A percentile compares a stretch with the other conserved stretches of the same genome.
Evolutionary conservation across 2,797 vertebrate genomes (phyloP).

Genomic region (Chloroceryle amazona): DNA sequence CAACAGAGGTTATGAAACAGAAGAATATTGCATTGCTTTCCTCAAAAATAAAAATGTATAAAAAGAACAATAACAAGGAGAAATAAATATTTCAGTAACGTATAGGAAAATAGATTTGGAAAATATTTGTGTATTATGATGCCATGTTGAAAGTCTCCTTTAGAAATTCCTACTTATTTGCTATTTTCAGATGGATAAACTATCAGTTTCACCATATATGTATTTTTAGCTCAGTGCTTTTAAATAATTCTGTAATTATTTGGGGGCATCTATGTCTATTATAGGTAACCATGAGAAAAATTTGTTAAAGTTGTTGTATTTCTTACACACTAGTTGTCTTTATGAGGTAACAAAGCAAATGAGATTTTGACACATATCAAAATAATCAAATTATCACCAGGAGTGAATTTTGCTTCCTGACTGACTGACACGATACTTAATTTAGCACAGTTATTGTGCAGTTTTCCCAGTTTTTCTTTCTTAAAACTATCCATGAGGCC

Average conservation of each 20-base stretch:
- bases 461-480: neutral
- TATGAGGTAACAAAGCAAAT: neutral
- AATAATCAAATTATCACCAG: neutral
- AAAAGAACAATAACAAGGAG: neutral
- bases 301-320: neutral
- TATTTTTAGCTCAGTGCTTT: neutral
- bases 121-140: neutral
- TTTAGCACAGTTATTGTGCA: neutral
- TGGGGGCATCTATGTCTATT: neutral
- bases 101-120: neutral
- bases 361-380: neutral
- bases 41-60: neutral
- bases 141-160: neutral
- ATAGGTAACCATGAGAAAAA: neutral
- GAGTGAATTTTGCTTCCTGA: neutral
- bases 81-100: neutral
- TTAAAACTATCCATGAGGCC: neutral
- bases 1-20: slow-evolving; percentile 54
- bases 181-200: neutral
- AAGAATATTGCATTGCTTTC: slow-evolving; percentile 13
- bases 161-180: neutral
- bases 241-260: neutral
- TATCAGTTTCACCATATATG: neutral
- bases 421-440: neutral
- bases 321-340: neutral